These are phyloP conservation scores for Emydoidea blandingii DNA, from an alignment of 2,797 vertebrate genomes.

Conservation along the genomic window DNA sequence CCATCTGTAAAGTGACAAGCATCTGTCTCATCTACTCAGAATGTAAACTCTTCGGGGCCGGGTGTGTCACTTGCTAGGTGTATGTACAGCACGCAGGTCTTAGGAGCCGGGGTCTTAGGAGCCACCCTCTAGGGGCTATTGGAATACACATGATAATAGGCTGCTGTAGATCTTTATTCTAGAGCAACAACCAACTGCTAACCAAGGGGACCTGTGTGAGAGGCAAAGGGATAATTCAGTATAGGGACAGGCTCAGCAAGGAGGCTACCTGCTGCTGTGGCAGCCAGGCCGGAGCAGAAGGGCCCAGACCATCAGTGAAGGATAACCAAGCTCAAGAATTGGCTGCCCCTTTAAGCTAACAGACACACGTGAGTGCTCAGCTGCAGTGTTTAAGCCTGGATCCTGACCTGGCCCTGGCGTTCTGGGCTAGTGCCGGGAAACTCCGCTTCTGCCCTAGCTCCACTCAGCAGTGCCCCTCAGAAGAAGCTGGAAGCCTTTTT, in stretches of 20 bases:
- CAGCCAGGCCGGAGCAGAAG: too few species aligned
- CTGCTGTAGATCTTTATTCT: too few species aligned
- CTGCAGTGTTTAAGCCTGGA: too few species aligned
- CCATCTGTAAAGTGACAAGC: background rate
- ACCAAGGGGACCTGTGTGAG: too few species aligned
- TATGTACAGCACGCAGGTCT: rapidly evolving
- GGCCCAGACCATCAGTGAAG: background rate
- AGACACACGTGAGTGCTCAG: background rate
- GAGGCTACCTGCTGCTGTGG: too few species aligned
- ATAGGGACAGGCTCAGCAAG: background rate
- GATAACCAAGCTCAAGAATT: background rate
- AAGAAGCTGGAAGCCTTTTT: background rate
- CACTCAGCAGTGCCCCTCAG: too few species aligned
- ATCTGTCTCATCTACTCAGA: background rate
- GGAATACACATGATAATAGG: background rate
- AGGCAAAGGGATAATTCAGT: background rate
- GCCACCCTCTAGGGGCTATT: background rate
- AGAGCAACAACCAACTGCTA: background rate
- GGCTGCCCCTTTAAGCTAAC: background rate
- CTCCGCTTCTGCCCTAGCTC: too few species aligned
- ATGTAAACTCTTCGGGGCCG: background rate
- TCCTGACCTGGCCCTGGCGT: background rate
- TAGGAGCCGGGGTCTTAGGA: background rate
- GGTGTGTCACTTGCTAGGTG: background rate
- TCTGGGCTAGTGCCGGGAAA: background rate